Base-by-base conservation (phyloP, 35 echinoderm and acorn worm species). In the Heliocidaris tuberculata region DNA sequence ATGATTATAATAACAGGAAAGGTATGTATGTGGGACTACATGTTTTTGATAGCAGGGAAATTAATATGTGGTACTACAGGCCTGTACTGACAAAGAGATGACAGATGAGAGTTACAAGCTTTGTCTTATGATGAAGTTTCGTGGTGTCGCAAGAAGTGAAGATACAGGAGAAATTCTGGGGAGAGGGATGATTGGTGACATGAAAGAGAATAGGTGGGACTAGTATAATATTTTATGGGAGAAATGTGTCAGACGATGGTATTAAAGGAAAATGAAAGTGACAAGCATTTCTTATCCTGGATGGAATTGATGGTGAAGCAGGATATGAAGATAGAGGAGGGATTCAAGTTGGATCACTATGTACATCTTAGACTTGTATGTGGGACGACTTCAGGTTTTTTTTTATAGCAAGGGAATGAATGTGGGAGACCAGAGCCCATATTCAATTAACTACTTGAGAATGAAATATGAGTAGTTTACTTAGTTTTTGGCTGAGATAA, bases 251-350 rank as follows among this genome's bases (percentile, higher is more conserved):
- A 3, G 35, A 42, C 35, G 3, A 3, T 42, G 35, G 35, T 42
- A 42, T 42, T 42, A 3, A 65, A 32, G 17, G 86, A 30, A 49
- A 70, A 85, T 2, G 88, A 95, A 94, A 92, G 90, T 61, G 96
- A 96, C 56, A 96, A 95, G 59, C 98, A 99, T 86, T 99, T 50
- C 60, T 99, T 50, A 93, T 99, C 47, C 97, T 99, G 98, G 98
- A 99, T 60, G 98, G 97, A 86, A 96, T 99, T 9, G 98, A 99
- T 90, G 97, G 97, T 30, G 97, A 96, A 95, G 96, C 98, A n/a
- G 98, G 98, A 2, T 97, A 99, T 59, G 97, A 99, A 60, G 98
- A 99, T 94, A 96, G 98, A 92, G 98, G 98, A 4, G 98, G 97
- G 7, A 96, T 99, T 61, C 98, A 99, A 97, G 98, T 99, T 8